phyloP scores from a whole-genome alignment of 2,888 invertebrate genomes.

The Spisula solida region DNA sequence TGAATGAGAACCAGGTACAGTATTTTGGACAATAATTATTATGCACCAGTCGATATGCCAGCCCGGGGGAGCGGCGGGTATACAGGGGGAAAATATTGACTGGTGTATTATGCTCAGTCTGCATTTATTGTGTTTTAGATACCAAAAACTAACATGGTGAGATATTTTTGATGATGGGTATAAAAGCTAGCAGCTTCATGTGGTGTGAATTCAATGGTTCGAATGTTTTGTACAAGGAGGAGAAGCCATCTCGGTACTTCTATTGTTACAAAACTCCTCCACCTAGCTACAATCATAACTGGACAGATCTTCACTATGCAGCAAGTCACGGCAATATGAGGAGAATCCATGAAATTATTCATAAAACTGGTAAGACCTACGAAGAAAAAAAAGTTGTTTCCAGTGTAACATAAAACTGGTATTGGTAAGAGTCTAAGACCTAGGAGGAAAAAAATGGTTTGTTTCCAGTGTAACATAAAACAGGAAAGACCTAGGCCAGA shows the following conservation, averaged over 20 bases:
- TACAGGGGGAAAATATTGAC: too few species aligned
- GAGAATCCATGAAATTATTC: conserved; percentile 79
- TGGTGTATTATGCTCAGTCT: too few species aligned
- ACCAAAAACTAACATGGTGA: conserved; percentile 26
- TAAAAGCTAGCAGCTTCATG: conserved; percentile 70
- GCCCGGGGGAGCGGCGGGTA: too few species aligned
- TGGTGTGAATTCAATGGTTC: conserved; percentile 68
- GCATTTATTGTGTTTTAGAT: background rate
- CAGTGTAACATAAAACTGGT: too few species aligned
- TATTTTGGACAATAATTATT: too few species aligned
- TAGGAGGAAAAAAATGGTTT: too few species aligned
- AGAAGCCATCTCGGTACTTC: conserved; percentile 60
- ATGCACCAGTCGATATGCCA: too few species aligned
- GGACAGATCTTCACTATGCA: conserved; percentile 82
- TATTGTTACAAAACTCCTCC: conserved; percentile 71
- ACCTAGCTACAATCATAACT: conserved; percentile 81
- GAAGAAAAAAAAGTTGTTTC: background rate
- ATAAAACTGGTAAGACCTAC: conserved; percentile 75
- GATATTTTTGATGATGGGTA: conserved; percentile 55
- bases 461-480: too few species aligned
- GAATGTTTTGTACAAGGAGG: conserved; percentile 49
- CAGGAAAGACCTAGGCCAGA: too few species aligned
- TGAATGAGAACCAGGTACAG: too few species aligned
- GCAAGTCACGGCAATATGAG: conserved; percentile 80
- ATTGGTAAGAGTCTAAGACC: too few species aligned